Percentiles rank a stretch among this genome's conserved stretches.
Evolutionary conservation across 1,140 invertebrate species (phyloP).

Genomic region (Eulimnadia texana): DNA sequence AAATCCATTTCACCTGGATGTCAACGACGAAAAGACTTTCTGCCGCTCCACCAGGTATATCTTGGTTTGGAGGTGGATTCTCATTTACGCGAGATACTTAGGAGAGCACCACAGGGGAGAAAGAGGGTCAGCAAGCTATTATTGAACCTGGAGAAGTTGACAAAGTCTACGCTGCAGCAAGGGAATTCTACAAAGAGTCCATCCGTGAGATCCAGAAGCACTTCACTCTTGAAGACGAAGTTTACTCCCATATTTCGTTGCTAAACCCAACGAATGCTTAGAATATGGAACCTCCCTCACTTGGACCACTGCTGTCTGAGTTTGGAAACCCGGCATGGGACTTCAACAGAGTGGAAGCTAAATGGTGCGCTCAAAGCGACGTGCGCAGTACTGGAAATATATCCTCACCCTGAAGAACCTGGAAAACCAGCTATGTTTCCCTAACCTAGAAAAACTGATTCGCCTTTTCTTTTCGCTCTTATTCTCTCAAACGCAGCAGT

Average conservation of each 20-base stretch:
- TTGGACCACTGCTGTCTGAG: background rate
- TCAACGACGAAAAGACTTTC: background rate
- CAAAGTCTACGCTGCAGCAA: background rate
- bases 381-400: background rate
- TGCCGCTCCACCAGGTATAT: background rate
- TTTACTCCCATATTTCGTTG: background rate
- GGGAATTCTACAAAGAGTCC: background rate
- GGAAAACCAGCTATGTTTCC: background rate
- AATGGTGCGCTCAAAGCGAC: background rate
- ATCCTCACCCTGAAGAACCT: background rate
- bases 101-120: background rate
- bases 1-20: background rate
- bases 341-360: background rate
- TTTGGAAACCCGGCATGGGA: background rate
- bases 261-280: background rate
- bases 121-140: background rate
- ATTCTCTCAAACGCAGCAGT: background rate
- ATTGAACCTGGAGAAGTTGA: background rate
- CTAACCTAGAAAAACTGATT: background rate
- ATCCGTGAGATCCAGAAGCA: constrained; percentile 1
- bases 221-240: background rate
- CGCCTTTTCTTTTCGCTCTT: too few relatives aligned
- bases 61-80: background rate
- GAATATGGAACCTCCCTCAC: background rate
- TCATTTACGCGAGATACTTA: background rate